Evolutionary conservation across 2,797 vertebrate species (phyloP), one percentile per base, ranked within the genome.

Genomic region (Crocidura indochinensis): DNA sequence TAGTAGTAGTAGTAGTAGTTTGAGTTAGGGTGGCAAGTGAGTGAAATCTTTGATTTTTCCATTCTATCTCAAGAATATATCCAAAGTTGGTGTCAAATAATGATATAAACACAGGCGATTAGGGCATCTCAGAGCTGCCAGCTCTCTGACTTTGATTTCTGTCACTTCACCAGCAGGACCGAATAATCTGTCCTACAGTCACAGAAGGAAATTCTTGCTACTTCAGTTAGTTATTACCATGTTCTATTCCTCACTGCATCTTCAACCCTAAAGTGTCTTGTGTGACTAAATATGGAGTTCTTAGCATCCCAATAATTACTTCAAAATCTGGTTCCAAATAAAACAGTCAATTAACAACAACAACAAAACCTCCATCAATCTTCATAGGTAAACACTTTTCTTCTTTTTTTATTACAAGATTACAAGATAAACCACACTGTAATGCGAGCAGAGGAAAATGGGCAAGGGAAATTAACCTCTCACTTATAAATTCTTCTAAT

Each of bases 241-340:
- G 29, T 62, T 82, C 71, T 73, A 22, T 65, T 92, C 38, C 73
- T 68, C 84, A n/a, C 17, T 46, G 64, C 9, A 68, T 44, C 74
- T 49, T 9, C 78, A 80, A 84, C 31, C 10, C n/a, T 74, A 17
- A 15, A 17, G 31, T 15, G 31, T 68, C n/a, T 31, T 27, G 6
- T 29, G 17, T 68, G 67, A 68, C 29, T 29, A 68, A 31, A 0
- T 15, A 68, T 29, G 6, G 4, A 2, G 8, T 81, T 26, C 87
- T 85, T 64, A 89, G 17, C 4, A 76, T 49, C 53, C 49, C 47
- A 93, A 38, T 27, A 91, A 73, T 78, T 11, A 78, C 74, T 91
- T 82, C 10, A 62, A 85, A 82, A 71, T 9, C n/a, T 73, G 17
- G 31, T 10, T 85, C 56, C 46, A 88, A 83, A 90, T 38, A 85